A percentile compares a stretch with the other conserved stretches of the same genome.
Evolutionary conservation across 2,797 vertebrate species (phyloP).

Genomic region (Enteromius argenteus): DNA sequence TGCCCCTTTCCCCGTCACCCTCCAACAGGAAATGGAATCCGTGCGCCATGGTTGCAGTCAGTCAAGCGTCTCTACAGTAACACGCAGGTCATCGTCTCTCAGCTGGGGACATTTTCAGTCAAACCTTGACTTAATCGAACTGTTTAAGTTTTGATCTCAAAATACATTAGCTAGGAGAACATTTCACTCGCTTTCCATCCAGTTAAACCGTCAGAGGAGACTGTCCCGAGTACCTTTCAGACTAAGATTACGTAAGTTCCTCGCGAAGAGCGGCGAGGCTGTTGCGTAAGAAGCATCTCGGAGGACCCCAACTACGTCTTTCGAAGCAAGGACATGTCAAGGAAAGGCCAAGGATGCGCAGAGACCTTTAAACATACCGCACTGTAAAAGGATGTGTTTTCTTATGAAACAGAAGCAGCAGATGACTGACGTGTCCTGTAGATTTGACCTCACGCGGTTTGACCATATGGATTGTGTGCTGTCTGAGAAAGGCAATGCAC

Average conservation of each 20-base stretch:
- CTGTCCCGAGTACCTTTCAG: background rate
- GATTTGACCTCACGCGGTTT: constrained; percentile 31
- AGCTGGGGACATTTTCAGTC: constrained; percentile 9
- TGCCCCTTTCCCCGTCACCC: background rate
- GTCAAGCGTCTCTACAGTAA: constrained; percentile 31
- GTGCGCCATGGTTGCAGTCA: constrained; percentile 33
- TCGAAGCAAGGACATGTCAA: constrained; percentile 3
- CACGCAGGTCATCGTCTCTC: constrained; percentile 27
- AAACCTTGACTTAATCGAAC: constrained; percentile 51
- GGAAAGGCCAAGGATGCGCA: background rate
- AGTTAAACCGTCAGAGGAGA: constrained; percentile 19
- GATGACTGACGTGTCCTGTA: constrained; percentile 22
- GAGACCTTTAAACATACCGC: constrained; percentile 8
- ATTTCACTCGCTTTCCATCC: constrained; percentile 29
- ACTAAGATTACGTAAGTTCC: constrained; percentile 10
- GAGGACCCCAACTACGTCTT: background rate
- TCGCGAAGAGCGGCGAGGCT: background rate
- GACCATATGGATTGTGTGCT: constrained; percentile 32
- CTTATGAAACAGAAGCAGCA: constrained; percentile 17
- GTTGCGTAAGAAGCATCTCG: background rate
- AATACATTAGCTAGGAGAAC: constrained; percentile 9
- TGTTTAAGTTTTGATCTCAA: constrained; percentile 28
- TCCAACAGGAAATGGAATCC: constrained; percentile 39
- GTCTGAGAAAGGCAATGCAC: constrained; percentile 45
- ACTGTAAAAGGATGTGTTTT: constrained; percentile 12